Conservation (phyloP, 2,113 vertebrate species). For the Eptatretus burgeri region DNA sequence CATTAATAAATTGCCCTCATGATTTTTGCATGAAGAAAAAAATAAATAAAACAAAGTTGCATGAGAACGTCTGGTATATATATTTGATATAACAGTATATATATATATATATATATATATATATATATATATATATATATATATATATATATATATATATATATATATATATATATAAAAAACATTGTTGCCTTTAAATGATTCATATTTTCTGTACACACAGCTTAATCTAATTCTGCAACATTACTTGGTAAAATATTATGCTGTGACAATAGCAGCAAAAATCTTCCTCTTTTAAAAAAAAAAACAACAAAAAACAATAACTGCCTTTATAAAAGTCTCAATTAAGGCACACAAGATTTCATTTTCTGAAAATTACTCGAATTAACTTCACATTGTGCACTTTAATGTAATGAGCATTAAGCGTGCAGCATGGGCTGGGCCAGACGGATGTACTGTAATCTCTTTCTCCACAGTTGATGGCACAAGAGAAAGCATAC, state of each 20-base stretch:
- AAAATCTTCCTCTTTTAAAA: slow-evolving; percentile 12
- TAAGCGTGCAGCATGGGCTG: too few species aligned
- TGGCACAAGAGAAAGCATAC: too few species aligned
- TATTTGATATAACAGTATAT: slow-evolving; percentile 20
- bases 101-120: too few species aligned
- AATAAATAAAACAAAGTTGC: slow-evolving; percentile 99
- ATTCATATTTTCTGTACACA: slow-evolving; percentile 16
- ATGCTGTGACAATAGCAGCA: slow-evolving; percentile 15
- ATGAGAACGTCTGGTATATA: slow-evolving; percentile 41
- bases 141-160: slow-evolving; percentile 10
- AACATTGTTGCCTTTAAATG: slow-evolving; percentile 26
- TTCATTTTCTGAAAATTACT: too few species aligned
- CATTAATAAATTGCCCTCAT: slow-evolving; percentile 99
- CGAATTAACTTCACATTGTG: too few species aligned
- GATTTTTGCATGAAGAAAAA: slow-evolving; percentile 99
- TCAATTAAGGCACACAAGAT: too few species aligned
- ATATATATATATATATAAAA: slow-evolving; percentile 16
- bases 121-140: slow-evolving; percentile 19
- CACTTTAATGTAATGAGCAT: too few species aligned
- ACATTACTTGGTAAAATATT: background rate
- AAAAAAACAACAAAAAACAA: too few species aligned
- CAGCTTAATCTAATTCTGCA: too few species aligned
- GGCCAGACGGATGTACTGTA: too few species aligned
- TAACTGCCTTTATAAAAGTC: too few species aligned
- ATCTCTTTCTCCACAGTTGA: too few species aligned